Evolutionary conservation across 2,113 vertebrate species (phyloP), one percentile per base, ranked within the genome.

Genomic region (Callopanchax toddi): DNA sequence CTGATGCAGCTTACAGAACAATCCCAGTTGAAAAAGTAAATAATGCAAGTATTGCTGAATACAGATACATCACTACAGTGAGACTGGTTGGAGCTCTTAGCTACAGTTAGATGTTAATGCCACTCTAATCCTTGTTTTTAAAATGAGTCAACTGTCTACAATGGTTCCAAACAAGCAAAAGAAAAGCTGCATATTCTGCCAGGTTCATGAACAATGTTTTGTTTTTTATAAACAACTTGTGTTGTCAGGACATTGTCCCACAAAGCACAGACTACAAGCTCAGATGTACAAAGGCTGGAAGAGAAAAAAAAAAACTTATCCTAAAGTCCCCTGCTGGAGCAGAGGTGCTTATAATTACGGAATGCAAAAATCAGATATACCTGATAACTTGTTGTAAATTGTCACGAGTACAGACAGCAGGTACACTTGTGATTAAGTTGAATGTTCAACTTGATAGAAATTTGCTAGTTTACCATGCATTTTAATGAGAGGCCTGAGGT

Each of bases 401-500:
- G 32, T 67, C 59, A 60, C 43, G 71, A 79, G 60, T 49, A 56
- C 65, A 57, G 36, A 39, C 21, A 56, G 51, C 18, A 57, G 42
- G 60, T 80, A 56, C 21, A 75, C 70, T 68, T 67, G 74, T 78
- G 54, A 68, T 77, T 72, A 73, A 45, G 62, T 67, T 76, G 52
- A 2, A 76, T 73, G 72, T 78, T 42, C 57, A 56, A 64, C 51
- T 60, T 8, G 10, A 65, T 53, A 46, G 44, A 16, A 32, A 18
- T 29, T 36, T 26, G 17, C 46, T 11, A 16, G 34, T 49, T 43
- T 56, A 23, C 21, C 77, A 79, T 86, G 78, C 69, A 87, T 44
- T 72, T 90, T 75, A 92, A 68, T 92, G 82, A 20, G 71, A 89
- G 36, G 92, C 89, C 58, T 97, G 94, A 59, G 97, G 97, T 94